These are phyloP conservation scores for Tachysurus fulvidraco DNA, from an alignment of 2,113 vertebrate species.

Conservation along the genomic window DNA sequence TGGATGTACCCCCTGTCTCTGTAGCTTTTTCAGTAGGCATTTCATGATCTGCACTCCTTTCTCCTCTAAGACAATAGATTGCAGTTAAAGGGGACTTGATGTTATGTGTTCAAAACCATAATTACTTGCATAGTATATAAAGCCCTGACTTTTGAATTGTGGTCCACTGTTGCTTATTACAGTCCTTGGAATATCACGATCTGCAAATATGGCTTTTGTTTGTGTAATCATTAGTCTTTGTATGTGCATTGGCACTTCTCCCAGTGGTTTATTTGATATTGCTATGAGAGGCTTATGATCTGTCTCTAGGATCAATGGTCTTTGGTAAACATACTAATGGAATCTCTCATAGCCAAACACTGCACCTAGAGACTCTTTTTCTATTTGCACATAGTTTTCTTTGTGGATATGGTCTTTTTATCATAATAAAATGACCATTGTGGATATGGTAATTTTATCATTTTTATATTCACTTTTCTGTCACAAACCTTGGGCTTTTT, in stretches of 20 bases:
- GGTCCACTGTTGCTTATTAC: conserved; percentile 29
- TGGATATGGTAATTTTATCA: no score
- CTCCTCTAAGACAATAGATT: conserved; percentile 36
- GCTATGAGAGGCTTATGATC: conserved; percentile 38
- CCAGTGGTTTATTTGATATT: conserved; percentile 20
- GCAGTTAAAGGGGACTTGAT: conserved; percentile 31
- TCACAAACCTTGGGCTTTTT: no score
- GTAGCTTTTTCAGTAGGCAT: conserved; percentile 28
- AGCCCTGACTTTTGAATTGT: conserved; percentile 22
- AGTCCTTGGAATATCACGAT: conserved; percentile 24
- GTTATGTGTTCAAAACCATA: conserved; percentile 37
- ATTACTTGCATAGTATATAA: conserved; percentile 16
- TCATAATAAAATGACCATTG: no score
- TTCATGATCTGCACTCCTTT: conserved; percentile 44
- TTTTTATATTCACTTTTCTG: conserved; percentile 36
- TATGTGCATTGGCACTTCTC: conserved; percentile 10
- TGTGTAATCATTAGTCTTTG: conserved; percentile 33
- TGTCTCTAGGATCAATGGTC: conserved; percentile 34
- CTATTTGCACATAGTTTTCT: conserved; percentile 37
- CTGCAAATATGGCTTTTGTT: conserved; percentile 24
- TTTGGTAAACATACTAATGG: conserved; percentile 31
- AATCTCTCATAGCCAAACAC: conserved; percentile 44
- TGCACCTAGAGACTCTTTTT: conserved; percentile 38
- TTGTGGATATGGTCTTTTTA: conserved; percentile 20
- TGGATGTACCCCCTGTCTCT: conserved; percentile 8